Conservation (phyloP, 2,113 vertebrate species). For the Indicator maculatus region DNA sequence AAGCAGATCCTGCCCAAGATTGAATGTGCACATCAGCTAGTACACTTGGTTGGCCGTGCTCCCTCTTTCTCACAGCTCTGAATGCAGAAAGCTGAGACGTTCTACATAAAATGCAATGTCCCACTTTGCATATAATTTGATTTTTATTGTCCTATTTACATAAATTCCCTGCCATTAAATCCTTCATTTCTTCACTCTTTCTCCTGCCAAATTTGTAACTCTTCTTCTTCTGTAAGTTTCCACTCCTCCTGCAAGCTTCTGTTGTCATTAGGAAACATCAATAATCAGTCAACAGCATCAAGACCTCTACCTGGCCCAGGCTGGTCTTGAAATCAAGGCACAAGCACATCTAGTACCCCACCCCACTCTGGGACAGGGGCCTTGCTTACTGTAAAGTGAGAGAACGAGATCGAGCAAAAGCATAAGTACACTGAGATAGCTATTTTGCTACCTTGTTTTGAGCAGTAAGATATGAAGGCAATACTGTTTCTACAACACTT, state of each 20-base stretch:
- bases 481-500: background rate
- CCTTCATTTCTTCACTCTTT: background rate
- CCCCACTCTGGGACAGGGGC: background rate
- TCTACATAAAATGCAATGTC: background rate
- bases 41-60: background rate
- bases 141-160: background rate
- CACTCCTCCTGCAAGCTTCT: background rate
- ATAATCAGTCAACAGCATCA: fast-evolving
- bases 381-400: background rate
- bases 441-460: background rate
- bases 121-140: background rate
- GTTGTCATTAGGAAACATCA: background rate
- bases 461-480: background rate
- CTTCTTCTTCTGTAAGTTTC: background rate
- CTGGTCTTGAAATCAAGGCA: background rate
- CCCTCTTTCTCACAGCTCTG: background rate
- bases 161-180: background rate
- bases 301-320: background rate
- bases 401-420: background rate
- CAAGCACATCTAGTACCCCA: background rate
- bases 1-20: background rate
- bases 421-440: background rate
- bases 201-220: background rate
- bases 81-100: background rate
- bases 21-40: background rate